phyloP scores from a whole-genome alignment of 2,888 invertebrate genomes.

The Portevinia maculata region DNA sequence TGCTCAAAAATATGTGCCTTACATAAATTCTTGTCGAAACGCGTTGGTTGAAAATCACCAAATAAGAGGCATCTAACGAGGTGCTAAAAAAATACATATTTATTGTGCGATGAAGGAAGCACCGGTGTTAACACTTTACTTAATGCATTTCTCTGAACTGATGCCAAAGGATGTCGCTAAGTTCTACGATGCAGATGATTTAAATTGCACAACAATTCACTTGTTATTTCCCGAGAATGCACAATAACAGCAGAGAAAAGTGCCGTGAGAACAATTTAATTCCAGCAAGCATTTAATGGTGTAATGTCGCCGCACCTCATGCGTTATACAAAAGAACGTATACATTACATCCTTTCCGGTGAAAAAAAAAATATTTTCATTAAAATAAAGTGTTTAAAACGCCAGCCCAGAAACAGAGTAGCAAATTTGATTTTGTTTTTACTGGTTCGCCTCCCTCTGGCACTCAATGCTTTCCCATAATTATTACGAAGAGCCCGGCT shows the following conservation, averaged over 20 bases:
- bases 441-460: background rate
- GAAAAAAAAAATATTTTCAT: conserved; percentile 28
- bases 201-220: conserved; percentile 17
- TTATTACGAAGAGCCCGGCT: conserved; percentile 16
- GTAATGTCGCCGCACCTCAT: background rate
- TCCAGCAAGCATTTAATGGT: no score
- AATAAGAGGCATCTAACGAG: conserved; percentile 23
- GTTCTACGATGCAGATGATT: conserved; percentile 13
- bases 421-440: background rate
- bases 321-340: background rate
- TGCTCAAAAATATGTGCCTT: conserved; percentile 11
- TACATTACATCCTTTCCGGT: background rate
- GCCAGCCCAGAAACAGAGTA: background rate
- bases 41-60: conserved; percentile 13
- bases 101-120: conserved; percentile 7
- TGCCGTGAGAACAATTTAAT: background rate
- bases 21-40: conserved; percentile 31
- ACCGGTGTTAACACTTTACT: conserved; percentile 32
- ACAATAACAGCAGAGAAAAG: background rate
- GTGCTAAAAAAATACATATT: conserved; percentile 12
- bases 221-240: conserved; percentile 8
- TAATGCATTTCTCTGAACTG: conserved; percentile 20
- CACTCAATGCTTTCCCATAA: conserved; percentile 18
- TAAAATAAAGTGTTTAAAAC: conserved; percentile 40
- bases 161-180: background rate